A percentile compares a stretch with the other conserved stretches of the same genome.
Evolutionary conservation across 2,113 vertebrate species (phyloP).

Genomic region (Actenoides lindsayi): DNA sequence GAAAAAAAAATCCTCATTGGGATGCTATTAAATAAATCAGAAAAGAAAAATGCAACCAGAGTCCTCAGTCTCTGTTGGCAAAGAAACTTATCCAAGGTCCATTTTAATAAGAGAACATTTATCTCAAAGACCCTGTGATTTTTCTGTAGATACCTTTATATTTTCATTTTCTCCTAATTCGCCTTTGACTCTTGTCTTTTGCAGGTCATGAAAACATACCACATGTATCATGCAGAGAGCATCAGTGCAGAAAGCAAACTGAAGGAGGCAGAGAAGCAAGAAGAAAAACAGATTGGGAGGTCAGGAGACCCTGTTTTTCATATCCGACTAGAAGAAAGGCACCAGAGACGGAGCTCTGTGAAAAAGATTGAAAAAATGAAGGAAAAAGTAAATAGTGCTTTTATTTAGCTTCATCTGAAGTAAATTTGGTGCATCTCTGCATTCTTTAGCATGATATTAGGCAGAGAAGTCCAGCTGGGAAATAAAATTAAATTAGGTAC

Average conservation of each 20-base stretch:
- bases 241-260: conserved; percentile 96
- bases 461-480: not conserved
- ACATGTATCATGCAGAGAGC: conserved; percentile 98
- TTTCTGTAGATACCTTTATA: not conserved
- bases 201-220: conserved; percentile 99
- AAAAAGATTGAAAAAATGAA: conserved; percentile 99
- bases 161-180: conserved; percentile 16
- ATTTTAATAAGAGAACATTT: not conserved
- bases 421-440: not conserved
- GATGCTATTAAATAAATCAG: not conserved
- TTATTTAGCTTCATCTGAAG: conserved; percentile 10
- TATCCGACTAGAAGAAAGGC: conserved; percentile 91
- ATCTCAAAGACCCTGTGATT: not conserved
- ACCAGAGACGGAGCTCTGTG: conserved; percentile 93
- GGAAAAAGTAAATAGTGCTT: conserved; percentile 87
- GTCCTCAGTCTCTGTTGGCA: not conserved
- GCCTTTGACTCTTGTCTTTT: conserved; percentile 26
- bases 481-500: not conserved
- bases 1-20: not conserved
- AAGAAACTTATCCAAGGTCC: not conserved
- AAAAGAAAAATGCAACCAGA: not conserved
- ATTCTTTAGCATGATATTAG: not conserved
- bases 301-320: conserved; percentile 91
- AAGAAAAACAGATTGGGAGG: conserved; percentile 93
- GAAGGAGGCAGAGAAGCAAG: conserved; percentile 97